phyloP scores from a whole-genome alignment of 2,113 vertebrate species.

The Zingel zingel region DNA sequence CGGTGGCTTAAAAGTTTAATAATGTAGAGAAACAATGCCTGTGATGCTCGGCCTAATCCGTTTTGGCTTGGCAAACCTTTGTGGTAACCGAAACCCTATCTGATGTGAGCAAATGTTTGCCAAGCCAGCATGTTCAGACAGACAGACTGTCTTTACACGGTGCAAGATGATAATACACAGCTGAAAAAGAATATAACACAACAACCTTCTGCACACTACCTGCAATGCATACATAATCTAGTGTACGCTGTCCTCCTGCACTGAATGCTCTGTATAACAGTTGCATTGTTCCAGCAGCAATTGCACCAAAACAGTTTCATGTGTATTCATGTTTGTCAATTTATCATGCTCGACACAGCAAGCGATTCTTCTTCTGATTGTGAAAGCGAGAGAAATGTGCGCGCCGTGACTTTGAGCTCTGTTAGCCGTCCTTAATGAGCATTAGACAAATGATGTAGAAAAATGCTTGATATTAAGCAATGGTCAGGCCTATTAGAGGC shows the following conservation, averaged over 20 bases:
- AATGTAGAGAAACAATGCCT: constrained; percentile 81
- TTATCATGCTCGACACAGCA: constrained; percentile 17
- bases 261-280: neutral
- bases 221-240: neutral
- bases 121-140: constrained; percentile 30
- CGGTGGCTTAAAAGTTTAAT: constrained; percentile 85
- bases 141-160: constrained; percentile 17
- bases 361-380: constrained; percentile 21
- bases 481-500: constrained; percentile 45
- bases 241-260: neutral
- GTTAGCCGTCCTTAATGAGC: constrained; percentile 30
- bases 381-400: constrained; percentile 26
- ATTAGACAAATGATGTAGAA: constrained; percentile 46
- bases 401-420: constrained; percentile 38
- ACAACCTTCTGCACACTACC: neutral
- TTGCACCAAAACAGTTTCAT: constrained; percentile 18
- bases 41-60: constrained; percentile 76
- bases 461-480: constrained; percentile 39
- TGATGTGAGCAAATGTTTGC: constrained; percentile 62
- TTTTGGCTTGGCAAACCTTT: constrained; percentile 71
- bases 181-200: constrained; percentile 5
- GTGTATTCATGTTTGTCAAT: constrained; percentile 22
- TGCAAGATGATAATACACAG: neutral
- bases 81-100: constrained; percentile 69
- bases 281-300: neutral